These are phyloP conservation scores for Eilema caniola DNA, from an alignment of 2,888 invertebrate genomes.

Conservation along the genomic window DNA sequence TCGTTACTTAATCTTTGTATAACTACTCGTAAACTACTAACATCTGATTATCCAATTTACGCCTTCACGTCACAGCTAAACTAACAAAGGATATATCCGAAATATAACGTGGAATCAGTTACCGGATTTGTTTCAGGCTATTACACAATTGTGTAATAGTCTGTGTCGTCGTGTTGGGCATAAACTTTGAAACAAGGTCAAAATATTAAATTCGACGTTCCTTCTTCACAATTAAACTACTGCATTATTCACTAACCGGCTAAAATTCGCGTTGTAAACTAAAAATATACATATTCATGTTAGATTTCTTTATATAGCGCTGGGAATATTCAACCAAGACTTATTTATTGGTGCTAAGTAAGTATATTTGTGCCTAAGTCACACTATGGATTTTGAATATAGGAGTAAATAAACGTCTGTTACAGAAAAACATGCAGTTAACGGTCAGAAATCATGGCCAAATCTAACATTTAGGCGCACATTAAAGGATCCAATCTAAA, in stretches of 20 bases:
- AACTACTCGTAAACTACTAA: background rate
- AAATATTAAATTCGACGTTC: slow-evolving; percentile 10
- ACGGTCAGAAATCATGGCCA: background rate
- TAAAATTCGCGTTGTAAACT: background rate
- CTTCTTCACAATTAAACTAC: background rate
- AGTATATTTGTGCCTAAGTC: too few relatives aligned
- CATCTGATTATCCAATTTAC: background rate
- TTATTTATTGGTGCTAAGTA: too few relatives aligned
- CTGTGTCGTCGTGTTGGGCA: slow-evolving; percentile 21
- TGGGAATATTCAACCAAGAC: too few relatives aligned
- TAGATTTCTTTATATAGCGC: too few relatives aligned
- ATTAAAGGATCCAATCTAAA: background rate
- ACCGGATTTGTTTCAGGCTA: slow-evolving; percentile 29
- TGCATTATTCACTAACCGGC: too few relatives aligned
- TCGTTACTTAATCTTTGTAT: background rate
- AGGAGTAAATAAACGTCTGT: too few relatives aligned
- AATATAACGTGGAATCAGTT: slow-evolving; percentile 24
- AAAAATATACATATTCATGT: too few relatives aligned
- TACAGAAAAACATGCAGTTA: too few relatives aligned
- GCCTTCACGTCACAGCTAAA: slow-evolving; percentile 13
- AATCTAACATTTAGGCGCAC: background rate
- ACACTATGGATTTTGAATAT: too few relatives aligned
- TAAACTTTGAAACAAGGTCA: slow-evolving; percentile 17
- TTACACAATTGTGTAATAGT: slow-evolving; percentile 29
- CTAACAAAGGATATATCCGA: slow-evolving; percentile 13